Evolutionary conservation across 2,113 vertebrate genomes (phyloP).

Genomic region (Variabilichromis moorii): DNA sequence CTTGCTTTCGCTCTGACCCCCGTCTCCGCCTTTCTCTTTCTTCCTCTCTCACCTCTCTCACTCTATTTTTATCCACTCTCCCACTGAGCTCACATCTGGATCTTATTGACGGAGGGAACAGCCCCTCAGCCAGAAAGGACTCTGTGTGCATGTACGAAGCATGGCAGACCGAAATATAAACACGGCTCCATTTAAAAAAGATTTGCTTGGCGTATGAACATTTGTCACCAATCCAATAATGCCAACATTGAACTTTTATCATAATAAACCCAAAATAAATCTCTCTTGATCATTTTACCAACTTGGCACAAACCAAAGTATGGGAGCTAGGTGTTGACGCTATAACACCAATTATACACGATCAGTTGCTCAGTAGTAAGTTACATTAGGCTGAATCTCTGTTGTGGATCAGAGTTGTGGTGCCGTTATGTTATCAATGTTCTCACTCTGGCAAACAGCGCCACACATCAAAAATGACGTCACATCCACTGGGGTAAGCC

Average conservation of each 20-base stretch:
- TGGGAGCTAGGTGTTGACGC: background rate
- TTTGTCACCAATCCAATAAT: background rate
- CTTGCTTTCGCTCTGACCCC: background rate
- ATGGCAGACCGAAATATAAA: slow-evolving; percentile 16
- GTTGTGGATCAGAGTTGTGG: background rate
- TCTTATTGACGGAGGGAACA: slow-evolving; percentile 61
- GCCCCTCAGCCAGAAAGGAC: slow-evolving; percentile 53
- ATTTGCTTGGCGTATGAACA: background rate
- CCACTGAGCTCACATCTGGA: slow-evolving; percentile 65
- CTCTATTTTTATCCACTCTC: slow-evolving; percentile 62
- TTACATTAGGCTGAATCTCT: background rate
- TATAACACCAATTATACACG: background rate
- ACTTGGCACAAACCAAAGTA: background rate
- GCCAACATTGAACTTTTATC: background rate
- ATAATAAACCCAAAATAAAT: background rate
- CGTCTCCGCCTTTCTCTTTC: background rate
- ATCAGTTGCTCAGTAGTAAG: background rate
- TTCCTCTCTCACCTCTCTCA: slow-evolving; percentile 38
- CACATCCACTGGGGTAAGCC: background rate
- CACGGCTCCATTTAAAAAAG: background rate
- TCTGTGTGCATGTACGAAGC: slow-evolving; percentile 5
- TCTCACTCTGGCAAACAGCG: background rate
- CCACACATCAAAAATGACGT: background rate
- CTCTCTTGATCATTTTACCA: background rate
- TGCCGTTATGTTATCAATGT: background rate